Evolutionary conservation across 2,113 vertebrate genomes (phyloP), one percentile per base, ranked within the genome.

Genomic region (Callionymus lyra): DNA sequence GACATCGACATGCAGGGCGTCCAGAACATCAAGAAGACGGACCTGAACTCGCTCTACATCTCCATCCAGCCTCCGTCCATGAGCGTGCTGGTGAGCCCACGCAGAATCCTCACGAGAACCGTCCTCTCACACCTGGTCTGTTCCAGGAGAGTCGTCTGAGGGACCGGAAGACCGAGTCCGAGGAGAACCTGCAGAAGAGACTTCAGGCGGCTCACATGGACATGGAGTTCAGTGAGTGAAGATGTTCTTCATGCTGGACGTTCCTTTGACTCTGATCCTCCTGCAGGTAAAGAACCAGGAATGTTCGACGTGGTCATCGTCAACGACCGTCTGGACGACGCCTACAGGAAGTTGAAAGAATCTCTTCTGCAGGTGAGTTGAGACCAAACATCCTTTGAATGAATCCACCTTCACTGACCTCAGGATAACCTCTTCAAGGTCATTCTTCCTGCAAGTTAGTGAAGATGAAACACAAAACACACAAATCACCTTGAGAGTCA

Each of bases 1-100:
- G 95, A 99, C 41, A 85, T 98, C 0, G 95, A 98, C 79, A 91
- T 98, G 84, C 94, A 99, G 76, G 95, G 95, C 0, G 95, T 99
- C 60, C 91, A 72, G 49, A 97, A 82, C 82, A 90, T 99, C 60
- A 99, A 98, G 75, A 80, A 32, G 59, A 98, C 92, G 0, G 88
- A 92, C 41, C 88, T 97, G 48, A 76, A 56, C 18, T 91, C 95
- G 40, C 86, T 98, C 70, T 99, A 93, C 72, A 84, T 99, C 79
- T 92, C 83, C 0, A 87, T 99, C 73, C 93, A 94, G 68, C 89
- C 93, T 0, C 93, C 95, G 0, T 92, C 92, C 4, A 78, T 96
- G 39, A 83, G 74, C 0, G 56, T 87, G 50, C 73, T 98, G 87
- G 94, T 97, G 77, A 80, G 89, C 21, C 36, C 16, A 32, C n/a